Conservation (phyloP, 2,888 invertebrate species). For the Drosophila limbata region DNA sequence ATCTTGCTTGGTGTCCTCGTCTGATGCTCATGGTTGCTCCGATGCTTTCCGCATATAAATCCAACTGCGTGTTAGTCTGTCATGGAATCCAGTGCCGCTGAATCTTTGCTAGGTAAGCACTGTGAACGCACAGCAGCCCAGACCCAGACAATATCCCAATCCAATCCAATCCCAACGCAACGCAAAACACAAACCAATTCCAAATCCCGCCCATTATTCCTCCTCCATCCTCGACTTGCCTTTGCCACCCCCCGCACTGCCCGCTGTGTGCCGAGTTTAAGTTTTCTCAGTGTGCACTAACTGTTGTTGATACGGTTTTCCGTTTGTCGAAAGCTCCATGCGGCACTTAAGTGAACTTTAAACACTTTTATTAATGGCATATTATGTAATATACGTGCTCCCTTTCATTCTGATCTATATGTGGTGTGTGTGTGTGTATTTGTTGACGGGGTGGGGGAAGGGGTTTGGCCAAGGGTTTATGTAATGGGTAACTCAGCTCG, state of each 20-base stretch:
- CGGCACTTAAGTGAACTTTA: conserved; percentile 81
- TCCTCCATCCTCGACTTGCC: background rate
- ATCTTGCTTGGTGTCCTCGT: conserved; percentile 15
- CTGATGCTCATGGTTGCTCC: conserved; percentile 63
- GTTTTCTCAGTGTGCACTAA: conserved; percentile 70
- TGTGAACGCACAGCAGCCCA: conserved; percentile 2
- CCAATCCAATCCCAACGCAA: conserved; percentile 15
- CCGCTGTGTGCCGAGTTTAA: conserved; percentile 44
- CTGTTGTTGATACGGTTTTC: conserved; percentile 80
- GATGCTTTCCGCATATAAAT: conserved; percentile 75
- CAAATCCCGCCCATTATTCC: conserved; percentile 19
- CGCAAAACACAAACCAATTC: conserved; percentile 32
- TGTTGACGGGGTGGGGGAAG: conserved; percentile 21
- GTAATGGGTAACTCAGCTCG: conserved; percentile 50
- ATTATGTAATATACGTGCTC: conserved; percentile 78
- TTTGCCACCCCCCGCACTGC: background rate
- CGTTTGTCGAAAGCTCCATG: conserved; percentile 80
- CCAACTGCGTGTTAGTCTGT: conserved; percentile 63
- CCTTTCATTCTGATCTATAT: conserved; percentile 14
- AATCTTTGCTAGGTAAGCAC: conserved; percentile 30
- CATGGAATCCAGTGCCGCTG: conserved; percentile 52
- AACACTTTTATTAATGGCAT: conserved; percentile 81
- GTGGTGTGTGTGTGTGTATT: conserved; percentile 20
- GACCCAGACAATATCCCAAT: background rate
- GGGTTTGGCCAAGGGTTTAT: conserved; percentile 29